These are phyloP conservation scores for Rhinella marina DNA, from an alignment of 2,797 vertebrate species.

Conservation along the genomic window DNA sequence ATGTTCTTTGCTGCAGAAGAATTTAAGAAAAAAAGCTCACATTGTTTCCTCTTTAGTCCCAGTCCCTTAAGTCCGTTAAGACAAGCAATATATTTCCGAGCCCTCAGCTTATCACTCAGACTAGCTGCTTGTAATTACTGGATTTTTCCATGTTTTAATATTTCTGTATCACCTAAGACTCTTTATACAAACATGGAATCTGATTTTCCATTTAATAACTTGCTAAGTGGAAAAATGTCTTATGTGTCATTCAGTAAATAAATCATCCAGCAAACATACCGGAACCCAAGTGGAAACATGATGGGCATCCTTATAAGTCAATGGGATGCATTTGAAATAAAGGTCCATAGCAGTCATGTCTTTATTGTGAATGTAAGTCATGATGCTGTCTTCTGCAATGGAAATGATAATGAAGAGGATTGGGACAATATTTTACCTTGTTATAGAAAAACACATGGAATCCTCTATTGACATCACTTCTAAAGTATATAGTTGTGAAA, in stretches of 20 bases:
- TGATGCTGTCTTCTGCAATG: not conserved
- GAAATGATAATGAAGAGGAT: not conserved
- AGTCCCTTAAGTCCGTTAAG: constrained; percentile 62
- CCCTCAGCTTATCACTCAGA: constrained; percentile 64
- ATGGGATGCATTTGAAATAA: not conserved
- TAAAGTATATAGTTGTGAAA: not conserved
- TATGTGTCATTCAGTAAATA: not conserved
- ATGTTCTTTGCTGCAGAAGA: constrained; percentile 25
- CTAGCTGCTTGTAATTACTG: constrained; percentile 67
- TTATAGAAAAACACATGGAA: not conserved
- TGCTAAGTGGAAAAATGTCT: not conserved
- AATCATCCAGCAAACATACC: not conserved
- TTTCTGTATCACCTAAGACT: constrained; percentile 22
- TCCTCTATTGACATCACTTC: not conserved
- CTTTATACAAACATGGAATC: constrained; percentile 58
- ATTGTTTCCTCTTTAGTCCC: constrained; percentile 55
- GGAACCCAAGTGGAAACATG: not conserved
- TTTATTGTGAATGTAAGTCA: not conserved
- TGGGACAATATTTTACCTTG: not conserved
- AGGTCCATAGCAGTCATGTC: not conserved
- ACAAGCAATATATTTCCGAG: constrained; percentile 65
- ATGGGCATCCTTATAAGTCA: not conserved
- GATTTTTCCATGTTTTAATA: constrained; percentile 61
- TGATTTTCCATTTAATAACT: constrained; percentile 11
- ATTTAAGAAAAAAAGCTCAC: constrained; percentile 30